These are phyloP conservation scores for Monomorium pharaonis DNA, from an alignment of 1,140 invertebrate genomes.

Conservation along the genomic window DNA sequence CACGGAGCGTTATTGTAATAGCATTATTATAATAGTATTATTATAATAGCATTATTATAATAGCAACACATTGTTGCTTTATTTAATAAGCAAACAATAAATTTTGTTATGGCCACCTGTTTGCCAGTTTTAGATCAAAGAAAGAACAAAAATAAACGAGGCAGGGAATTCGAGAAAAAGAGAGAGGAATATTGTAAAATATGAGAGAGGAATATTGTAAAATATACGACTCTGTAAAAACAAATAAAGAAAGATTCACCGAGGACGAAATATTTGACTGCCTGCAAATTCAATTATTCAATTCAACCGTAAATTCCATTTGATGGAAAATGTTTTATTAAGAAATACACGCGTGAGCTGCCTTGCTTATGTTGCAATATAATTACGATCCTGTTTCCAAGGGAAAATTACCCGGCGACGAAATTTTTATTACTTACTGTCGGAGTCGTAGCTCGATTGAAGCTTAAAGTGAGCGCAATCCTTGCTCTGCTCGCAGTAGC, in stretches of 20 bases:
- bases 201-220: not conserved
- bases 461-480: conserved; percentile 90
- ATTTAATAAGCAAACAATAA: not conserved
- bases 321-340: too few relatives aligned
- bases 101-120: not conserved
- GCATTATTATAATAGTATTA: not conserved
- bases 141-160: not conserved
- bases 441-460: conserved; percentile 86
- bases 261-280: not conserved
- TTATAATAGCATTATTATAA: not conserved
- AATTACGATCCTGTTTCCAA: not conserved
- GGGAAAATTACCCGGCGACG: too few relatives aligned
- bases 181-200: not conserved
- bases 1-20: conserved; percentile 4
- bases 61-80: not conserved
- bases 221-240: too few relatives aligned
- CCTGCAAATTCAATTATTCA: too few relatives aligned
- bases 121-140: not conserved
- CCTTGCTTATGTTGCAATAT: not conserved
- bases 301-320: too few relatives aligned
- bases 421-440: conserved; percentile 83
- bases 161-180: not conserved
- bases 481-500: conserved; percentile 91
- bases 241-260: not conserved
- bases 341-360: too few relatives aligned